Evolutionary conservation across 2,113 vertebrate species (phyloP).

Genomic region (Podarcis muralis): DNA sequence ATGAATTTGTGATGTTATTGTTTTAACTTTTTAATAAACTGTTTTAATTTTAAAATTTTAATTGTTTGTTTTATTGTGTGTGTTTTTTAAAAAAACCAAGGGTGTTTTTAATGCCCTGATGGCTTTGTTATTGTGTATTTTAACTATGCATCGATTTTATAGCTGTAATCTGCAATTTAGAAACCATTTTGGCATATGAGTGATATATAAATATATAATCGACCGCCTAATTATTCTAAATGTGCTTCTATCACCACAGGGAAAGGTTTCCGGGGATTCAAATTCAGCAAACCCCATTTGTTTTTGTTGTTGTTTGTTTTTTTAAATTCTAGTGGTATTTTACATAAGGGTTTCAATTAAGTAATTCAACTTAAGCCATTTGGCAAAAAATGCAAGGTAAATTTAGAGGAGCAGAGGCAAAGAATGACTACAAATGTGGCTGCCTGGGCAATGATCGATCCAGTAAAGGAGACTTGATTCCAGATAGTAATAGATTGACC

Average conservation of each 20-base stretch:
- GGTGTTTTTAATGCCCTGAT: too few species aligned
- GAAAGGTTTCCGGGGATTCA: not conserved
- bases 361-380: not conserved
- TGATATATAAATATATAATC: too few species aligned
- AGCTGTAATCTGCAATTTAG: too few species aligned
- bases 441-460: constrained; percentile 7
- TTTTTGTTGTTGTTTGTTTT: too few species aligned
- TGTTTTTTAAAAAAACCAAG: not conserved
- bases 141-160: too few species aligned
- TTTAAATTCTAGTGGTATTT: not conserved
- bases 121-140: too few species aligned
- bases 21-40: too few species aligned
- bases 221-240: too few species aligned
- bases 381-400: constrained; percentile 4
- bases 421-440: not conserved
- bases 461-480: constrained; percentile 10
- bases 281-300: not conserved
- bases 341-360: constrained; percentile 23
- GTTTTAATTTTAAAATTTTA: too few species aligned
- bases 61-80: too few species aligned
- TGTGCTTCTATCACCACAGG: not conserved
- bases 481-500: constrained; percentile 40
- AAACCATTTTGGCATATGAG: too few species aligned
- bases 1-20: too few species aligned
- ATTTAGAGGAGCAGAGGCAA: not conserved